These are phyloP conservation scores for Gobiocypris rarus DNA, from an alignment of 2,113 vertebrate species.

Conservation along the genomic window DNA sequence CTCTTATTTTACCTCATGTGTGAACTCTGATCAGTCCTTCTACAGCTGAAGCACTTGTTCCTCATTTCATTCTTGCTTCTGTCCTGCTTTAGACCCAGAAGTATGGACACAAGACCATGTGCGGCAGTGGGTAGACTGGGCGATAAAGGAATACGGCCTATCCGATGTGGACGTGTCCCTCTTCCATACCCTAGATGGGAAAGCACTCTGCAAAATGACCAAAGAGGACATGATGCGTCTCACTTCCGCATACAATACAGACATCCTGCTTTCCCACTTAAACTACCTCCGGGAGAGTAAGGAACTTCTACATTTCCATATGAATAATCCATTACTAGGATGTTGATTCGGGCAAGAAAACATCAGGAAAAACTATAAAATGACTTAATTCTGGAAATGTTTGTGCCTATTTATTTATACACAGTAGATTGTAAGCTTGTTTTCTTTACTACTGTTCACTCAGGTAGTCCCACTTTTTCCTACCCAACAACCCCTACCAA, in stretches of 20 bases:
- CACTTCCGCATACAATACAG: constrained; percentile 81
- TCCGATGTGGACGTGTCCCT: constrained; percentile 78
- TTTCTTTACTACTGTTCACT: constrained; percentile 23
- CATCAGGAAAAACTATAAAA: background rate
- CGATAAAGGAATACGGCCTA: constrained; percentile 84
- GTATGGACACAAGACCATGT: constrained; percentile 86
- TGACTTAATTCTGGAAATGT: background rate
- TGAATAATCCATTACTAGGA: constrained; percentile 27
- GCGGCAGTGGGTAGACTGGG: constrained; percentile 86
- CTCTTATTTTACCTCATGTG: background rate
- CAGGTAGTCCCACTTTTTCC: constrained; percentile 83
- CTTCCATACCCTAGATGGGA: constrained; percentile 81
- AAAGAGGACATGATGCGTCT: constrained; percentile 84
- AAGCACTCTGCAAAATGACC: constrained; percentile 82
- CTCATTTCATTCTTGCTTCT: background rate
- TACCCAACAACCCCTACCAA: constrained; percentile 75
- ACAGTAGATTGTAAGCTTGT: background rate
- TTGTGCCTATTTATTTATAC: background rate
- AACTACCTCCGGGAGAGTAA: constrained; percentile 84
- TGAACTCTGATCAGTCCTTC: constrained; percentile 49
- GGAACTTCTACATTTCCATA: constrained; percentile 40
- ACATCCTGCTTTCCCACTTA: constrained; percentile 84
- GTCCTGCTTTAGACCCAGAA: constrained; percentile 71
- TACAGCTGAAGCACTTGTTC: background rate
- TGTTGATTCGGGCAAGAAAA: background rate